Conservation (phyloP, 2,888 invertebrate genomes). For the Allolobophora icterica region DNA sequence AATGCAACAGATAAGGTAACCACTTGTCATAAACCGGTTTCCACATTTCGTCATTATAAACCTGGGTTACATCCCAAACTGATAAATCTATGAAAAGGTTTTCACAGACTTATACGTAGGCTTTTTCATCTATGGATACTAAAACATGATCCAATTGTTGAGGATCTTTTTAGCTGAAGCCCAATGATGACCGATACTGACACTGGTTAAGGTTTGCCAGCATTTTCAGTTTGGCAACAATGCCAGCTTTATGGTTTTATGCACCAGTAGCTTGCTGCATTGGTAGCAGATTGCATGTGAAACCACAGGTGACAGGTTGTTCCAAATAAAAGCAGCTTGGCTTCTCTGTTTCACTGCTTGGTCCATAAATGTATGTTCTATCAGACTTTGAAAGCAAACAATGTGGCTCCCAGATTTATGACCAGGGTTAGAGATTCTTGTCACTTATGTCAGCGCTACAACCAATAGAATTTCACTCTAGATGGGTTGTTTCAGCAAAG, state of each 20-base stretch:
- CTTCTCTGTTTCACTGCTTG: too few species aligned
- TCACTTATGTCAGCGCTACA: too few species aligned
- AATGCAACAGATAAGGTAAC: background rate
- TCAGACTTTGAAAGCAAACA: too few species aligned
- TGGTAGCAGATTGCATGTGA: background rate
- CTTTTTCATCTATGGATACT: background rate
- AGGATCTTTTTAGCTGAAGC: background rate
- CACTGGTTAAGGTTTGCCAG: background rate
- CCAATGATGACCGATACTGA: background rate
- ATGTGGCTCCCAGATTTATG: too few species aligned
- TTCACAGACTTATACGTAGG: background rate
- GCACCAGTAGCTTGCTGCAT: background rate
- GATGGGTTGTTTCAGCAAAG: too few species aligned
- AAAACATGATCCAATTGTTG: background rate
- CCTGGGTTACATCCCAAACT: background rate
- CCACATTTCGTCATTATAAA: background rate
- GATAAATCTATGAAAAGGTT: too few species aligned
- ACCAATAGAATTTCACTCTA: too few species aligned
- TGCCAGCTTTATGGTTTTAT: background rate
- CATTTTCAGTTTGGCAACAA: background rate
- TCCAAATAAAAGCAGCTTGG: too few species aligned
- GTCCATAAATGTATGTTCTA: too few species aligned
- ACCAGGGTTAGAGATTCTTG: too few species aligned
- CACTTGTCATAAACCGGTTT: background rate
- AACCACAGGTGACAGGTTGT: too few species aligned